Conservation (phyloP, 2,113 vertebrate genomes). For the Calyptommatus sinebrachiatus region DNA sequence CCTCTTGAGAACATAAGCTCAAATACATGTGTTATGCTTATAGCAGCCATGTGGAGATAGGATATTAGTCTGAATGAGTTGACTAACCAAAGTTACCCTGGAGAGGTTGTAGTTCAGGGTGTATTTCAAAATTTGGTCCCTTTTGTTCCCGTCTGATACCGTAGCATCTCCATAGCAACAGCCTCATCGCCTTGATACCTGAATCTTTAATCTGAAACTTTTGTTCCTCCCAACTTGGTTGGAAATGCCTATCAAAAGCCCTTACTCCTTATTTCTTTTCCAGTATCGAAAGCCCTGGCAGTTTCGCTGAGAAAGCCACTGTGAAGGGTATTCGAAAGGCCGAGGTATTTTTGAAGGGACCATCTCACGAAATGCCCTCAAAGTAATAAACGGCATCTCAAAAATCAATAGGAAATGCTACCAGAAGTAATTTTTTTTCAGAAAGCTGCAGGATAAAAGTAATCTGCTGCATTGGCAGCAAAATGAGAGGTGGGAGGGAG, state of each 20-base stretch:
- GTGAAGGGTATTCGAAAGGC: background rate
- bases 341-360: background rate
- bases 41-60: background rate
- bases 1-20: too few relatives aligned
- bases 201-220: background rate
- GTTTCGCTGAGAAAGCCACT: slow-evolving; percentile 5
- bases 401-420: slow-evolving; percentile 27
- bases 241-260: background rate
- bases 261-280: too few relatives aligned
- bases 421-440: slow-evolving; percentile 15
- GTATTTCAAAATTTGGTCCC: background rate
- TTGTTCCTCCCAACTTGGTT: background rate
- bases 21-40: background rate
- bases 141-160: background rate
- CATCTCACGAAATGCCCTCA: slow-evolving; percentile 11
- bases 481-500: background rate
- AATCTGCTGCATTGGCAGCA: slow-evolving; percentile 13
- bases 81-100: background rate
- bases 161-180: too few relatives aligned
- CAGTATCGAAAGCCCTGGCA: background rate
- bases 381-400: slow-evolving; percentile 20
- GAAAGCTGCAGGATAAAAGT: slow-evolving; percentile 5
- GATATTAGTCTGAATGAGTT: background rate
- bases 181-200: background rate
- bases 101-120: too few relatives aligned